A percentile compares a stretch with the other conserved stretches of the same genome.
phyloP scores from a whole-genome alignment of 2,113 vertebrate genomes.

The Elachura formosa region DNA sequence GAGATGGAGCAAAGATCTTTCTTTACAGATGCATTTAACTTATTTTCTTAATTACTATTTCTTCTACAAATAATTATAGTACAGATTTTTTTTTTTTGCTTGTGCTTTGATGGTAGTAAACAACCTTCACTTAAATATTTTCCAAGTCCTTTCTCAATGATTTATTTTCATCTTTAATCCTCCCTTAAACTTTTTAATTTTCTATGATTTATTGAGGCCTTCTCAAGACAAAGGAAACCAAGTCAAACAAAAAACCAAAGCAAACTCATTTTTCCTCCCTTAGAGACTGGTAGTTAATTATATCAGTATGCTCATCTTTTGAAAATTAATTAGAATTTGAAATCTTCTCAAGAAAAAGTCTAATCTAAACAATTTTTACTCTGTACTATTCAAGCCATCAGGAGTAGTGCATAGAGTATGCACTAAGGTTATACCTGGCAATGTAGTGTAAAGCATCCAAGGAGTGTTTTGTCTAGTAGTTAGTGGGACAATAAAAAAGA shows the following conservation, averaged over 20 bases:
- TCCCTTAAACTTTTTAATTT: not conserved
- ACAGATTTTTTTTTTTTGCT: not conserved
- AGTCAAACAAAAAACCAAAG: not conserved
- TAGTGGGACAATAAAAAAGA: not conserved
- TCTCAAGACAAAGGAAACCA: not conserved
- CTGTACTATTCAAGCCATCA: not conserved
- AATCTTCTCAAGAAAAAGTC: not conserved
- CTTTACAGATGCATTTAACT: not conserved
- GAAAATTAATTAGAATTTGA: not conserved
- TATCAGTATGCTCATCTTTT: not conserved
- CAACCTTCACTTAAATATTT: not conserved
- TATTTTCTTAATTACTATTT: not conserved
- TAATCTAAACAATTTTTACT: not conserved
- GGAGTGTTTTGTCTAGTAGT: not conserved
- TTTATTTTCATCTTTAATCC: not conserved
- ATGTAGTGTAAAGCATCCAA: not conserved
- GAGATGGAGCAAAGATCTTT: not conserved
- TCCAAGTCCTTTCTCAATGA: not conserved
- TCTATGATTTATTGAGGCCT: not conserved
- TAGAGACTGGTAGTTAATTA: not conserved
- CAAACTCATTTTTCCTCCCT: not conserved
- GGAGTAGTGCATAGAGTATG: not conserved
- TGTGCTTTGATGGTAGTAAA: not conserved
- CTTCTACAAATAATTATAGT: not conserved
- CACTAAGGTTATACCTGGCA: not conserved